Evolutionary conservation across 2,113 vertebrate species (phyloP).

Genomic region (Myrmophylax atrothorax): DNA sequence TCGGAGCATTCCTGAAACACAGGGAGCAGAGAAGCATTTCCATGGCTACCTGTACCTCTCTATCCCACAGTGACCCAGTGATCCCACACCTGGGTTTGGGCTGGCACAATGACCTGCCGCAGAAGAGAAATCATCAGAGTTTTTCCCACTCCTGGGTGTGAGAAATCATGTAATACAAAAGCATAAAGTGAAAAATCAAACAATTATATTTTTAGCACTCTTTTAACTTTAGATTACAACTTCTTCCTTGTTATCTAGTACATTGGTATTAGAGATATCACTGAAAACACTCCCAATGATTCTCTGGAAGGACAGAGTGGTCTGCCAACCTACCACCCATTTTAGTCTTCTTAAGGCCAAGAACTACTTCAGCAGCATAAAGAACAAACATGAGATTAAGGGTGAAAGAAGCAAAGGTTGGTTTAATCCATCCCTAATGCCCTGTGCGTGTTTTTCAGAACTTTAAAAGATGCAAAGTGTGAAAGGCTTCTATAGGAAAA

Average conservation of each 20-base stretch:
- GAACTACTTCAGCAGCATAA: not conserved
- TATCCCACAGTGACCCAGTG: not conserved
- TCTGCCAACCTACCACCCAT: not conserved
- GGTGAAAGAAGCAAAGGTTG: not conserved
- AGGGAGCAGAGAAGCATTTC: not conserved
- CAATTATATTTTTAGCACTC: not conserved
- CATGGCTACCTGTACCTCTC: not conserved
- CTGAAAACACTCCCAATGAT: not conserved
- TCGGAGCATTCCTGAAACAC: not conserved
- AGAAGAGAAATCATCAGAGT: not conserved
- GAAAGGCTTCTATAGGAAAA: not conserved
- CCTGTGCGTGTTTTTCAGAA: not conserved
- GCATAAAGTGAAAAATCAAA: not conserved
- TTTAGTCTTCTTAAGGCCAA: not conserved
- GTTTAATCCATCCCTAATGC: not conserved
- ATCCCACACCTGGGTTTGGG: not conserved
- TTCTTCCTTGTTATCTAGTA: not conserved
- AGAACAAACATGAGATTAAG: not conserved
- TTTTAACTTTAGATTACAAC: not conserved
- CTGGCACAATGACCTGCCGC: not conserved
- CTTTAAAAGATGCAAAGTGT: not conserved
- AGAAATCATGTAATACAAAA: not conserved
- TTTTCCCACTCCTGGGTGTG: not conserved
- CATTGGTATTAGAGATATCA: not conserved
- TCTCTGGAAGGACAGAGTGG: not conserved